Evolutionary conservation across 2,888 invertebrate genomes (phyloP).

Genomic region (Formica aserva): DNA sequence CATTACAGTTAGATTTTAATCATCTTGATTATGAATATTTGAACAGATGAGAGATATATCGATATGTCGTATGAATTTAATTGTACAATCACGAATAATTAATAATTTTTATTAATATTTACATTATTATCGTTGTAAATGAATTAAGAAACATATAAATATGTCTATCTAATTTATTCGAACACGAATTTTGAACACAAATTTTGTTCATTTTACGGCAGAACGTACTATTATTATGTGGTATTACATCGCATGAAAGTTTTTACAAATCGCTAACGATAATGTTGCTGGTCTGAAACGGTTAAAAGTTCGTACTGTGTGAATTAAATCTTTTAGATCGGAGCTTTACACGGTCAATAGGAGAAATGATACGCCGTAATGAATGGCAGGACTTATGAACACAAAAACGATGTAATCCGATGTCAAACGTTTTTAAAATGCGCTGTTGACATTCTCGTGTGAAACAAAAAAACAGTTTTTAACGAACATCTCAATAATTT

Average conservation of each 20-base stretch:
- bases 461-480: background rate
- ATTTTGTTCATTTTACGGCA: background rate
- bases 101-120: background rate
- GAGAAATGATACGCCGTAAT: background rate
- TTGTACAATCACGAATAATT: background rate
- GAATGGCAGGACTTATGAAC: slow-evolving; percentile 39
- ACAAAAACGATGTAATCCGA: slow-evolving; percentile 26
- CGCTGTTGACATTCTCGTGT: background rate
- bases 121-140: background rate
- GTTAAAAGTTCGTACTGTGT: slow-evolving; percentile 31
- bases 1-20: slow-evolving; percentile 3
- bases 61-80: background rate
- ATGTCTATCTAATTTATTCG: background rate
- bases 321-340: slow-evolving; percentile 4
- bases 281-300: background rate
- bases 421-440: slow-evolving; percentile 34
- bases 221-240: background rate
- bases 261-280: background rate
- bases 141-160: background rate
- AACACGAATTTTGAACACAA: background rate
- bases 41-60: background rate
- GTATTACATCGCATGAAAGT: background rate
- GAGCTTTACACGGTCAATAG: slow-evolving; percentile 26
- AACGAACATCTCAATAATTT: background rate
- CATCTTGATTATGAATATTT: background rate